A percentile compares a stretch with the other conserved stretches of the same genome.
phyloP scores from a whole-genome alignment of 1,140 invertebrate species.

The Drosophila ananassae region DNA sequence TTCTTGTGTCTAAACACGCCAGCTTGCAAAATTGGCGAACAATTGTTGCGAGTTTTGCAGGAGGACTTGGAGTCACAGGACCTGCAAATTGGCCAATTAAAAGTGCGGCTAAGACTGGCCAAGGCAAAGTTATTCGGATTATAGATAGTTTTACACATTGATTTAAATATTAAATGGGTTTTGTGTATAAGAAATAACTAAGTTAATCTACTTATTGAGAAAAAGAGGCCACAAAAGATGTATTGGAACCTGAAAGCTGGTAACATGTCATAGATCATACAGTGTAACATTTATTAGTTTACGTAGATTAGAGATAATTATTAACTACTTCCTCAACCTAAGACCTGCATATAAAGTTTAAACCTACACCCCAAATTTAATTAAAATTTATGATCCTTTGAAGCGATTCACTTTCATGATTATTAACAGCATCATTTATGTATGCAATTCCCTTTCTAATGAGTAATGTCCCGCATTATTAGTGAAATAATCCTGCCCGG shows the following conservation, averaged over 20 bases:
- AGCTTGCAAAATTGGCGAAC: conserved; percentile 65
- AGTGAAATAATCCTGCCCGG: conserved; percentile 7
- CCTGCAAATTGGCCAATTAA: conserved; percentile 77
- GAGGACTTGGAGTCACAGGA: conserved; percentile 26
- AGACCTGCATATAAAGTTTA: too few relatives aligned
- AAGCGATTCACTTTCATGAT: not conserved
- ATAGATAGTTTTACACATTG: conserved; percentile 34
- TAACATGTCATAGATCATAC: too few relatives aligned
- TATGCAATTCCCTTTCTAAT: conserved; percentile 11
- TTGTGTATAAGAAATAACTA: too few relatives aligned
- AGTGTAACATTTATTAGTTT: too few relatives aligned
- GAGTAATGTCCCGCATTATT: conserved; percentile 6
- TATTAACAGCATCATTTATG: conserved; percentile 12
- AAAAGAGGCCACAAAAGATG: too few relatives aligned
- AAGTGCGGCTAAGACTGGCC: conserved; percentile 54
- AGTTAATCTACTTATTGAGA: too few relatives aligned
- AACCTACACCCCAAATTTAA: not conserved
- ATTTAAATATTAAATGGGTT: conserved; percentile 31
- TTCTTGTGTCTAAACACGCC: conserved; percentile 75
- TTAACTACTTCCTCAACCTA: too few relatives aligned
- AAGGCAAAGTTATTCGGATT: conserved; percentile 19
- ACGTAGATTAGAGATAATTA: too few relatives aligned
- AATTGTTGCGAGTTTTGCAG: conserved; percentile 49
- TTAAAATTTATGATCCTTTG: not conserved
- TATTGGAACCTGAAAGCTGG: too few relatives aligned